Base-by-base conservation (phyloP, 2,797 vertebrate genomes). In the Melopsittacus undulatus region DNA sequence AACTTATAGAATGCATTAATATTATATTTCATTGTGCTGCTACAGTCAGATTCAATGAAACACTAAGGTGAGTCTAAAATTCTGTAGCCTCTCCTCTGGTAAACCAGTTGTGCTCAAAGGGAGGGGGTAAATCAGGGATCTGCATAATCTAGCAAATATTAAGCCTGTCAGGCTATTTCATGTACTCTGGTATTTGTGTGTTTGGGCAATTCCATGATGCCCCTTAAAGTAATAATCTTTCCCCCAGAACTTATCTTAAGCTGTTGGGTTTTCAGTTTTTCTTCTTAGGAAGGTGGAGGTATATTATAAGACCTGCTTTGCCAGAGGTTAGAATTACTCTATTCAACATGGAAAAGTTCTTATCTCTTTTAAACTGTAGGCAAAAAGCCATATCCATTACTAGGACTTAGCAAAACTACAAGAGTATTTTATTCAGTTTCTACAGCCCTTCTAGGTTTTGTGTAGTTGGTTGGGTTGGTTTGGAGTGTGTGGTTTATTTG, bases 1-100 rank as follows among this genome's bases (percentile, higher is more conserved):
- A 96, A 51, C 98, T 99, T 91, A 93, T 97, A 43, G 98, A 98
- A 64, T 97, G 97, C 92, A 91, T 98, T 59, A 98, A 99, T 97
- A 94, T 99, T 9, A 94, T 99, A 97, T 99, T 99, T 97, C 99
- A 99, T 97, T 99, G 99, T 78, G 99, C 99, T 59, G 99, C 99
- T 96, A 99, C 99, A 24, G 96, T 99, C 94, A 98, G 99, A 96
- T 99, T 99, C 94, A 99, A 99, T 86, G 99, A 99, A 97, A 98
- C 98, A 4, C 98, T 99, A 75, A 99, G 99, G 99, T 99, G 96
- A 98, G 98, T 96, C 36, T 81, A 64, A 32, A 30, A 57, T 89
- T 59, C 77, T 82, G 13, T 73, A 13, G 76, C 34, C 18, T 21
- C 13, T 83, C 8, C 2, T 64, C n/a, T 66, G 26, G 11, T 91